phyloP scores from a whole-genome alignment of 2,888 invertebrate species.

The Horisme vitalbata region DNA sequence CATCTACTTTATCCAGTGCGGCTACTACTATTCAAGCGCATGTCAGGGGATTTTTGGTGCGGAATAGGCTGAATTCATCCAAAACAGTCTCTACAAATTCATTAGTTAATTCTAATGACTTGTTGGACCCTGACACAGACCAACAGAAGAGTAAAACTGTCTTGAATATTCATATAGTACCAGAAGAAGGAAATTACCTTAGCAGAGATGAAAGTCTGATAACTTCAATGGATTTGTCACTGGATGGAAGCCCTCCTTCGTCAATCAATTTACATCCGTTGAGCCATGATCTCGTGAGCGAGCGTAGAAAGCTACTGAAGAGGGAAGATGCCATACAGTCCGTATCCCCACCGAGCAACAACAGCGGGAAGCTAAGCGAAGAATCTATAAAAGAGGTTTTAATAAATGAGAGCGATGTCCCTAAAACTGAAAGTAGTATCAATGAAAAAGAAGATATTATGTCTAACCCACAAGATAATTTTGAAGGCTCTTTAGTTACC shows the following conservation, averaged over 20 bases:
- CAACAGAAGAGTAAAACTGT: conserved; percentile 63
- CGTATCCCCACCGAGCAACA: conserved; percentile 72
- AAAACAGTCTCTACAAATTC: conserved; percentile 68
- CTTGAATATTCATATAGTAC: conserved; percentile 74
- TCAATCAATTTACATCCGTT: conserved; percentile 70
- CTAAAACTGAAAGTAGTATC: conserved; percentile 21
- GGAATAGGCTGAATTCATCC: conserved; percentile 74
- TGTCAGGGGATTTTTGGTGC: conserved; percentile 85
- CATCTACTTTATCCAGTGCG: conserved; percentile 78
- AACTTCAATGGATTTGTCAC: conserved; percentile 69
- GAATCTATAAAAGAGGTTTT: conserved; percentile 62
- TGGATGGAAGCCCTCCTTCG: conserved; percentile 70
- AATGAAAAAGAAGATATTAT: conserved; percentile 24
- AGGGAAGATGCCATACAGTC: conserved; percentile 79
- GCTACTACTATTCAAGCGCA: conserved; percentile 87
- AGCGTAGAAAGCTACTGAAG: conserved; percentile 72
- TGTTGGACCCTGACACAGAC: conserved; percentile 60
- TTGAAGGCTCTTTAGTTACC: no score
- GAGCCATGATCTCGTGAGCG: conserved; percentile 63
- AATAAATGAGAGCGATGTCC: conserved; percentile 38
- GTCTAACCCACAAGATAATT: neutral
- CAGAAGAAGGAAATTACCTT: conserved; percentile 63
- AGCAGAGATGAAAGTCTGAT: conserved; percentile 72
- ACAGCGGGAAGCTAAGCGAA: conserved; percentile 74
- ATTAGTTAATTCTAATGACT: conserved; percentile 58